Base-by-base conservation (phyloP, 2,797 vertebrate species). In the Cirrhinus molitorella region DNA sequence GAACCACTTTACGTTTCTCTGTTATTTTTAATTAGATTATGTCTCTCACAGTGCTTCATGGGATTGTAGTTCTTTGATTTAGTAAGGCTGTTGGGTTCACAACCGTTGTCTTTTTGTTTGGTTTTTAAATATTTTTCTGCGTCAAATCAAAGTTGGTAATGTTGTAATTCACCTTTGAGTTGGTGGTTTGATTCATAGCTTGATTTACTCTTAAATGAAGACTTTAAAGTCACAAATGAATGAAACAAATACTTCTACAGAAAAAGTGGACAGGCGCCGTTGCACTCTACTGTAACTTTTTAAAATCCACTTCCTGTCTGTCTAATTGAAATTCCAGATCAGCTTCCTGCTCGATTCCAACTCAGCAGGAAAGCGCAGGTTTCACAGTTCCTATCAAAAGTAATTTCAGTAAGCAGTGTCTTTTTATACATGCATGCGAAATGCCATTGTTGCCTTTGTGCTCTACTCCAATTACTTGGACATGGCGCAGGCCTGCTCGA, bases 401-500 rank as follows among this genome's bases (percentile, higher is more conserved):
- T 45, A 45, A 68, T 68, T 68, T 68, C 5, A n/a, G n/a, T 40
- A n/a, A 45, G 10, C 66, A 45, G 66, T 2, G 2, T 43, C 37
- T 77, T 77, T 25, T 59, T 43, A 45, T 55, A 77, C 40, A 21
- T 8, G 55, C 53, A 43, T 21, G 28, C 45, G 5, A 43, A 51
- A 49, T 51, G 61, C 59, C 43, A 31, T 12, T 65, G 76, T 79
- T 79, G 61, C 76, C 37, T 85, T 45, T 68, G 34, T 40, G 4
- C 21, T 28, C 67, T 57, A 19, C 40, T 45, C 83, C 51, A 83
- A 88, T 78, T 87, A 43, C 43, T 66, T 51, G 25, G 87, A 89
- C 88, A 85, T 82, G 81, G 76, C 84, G 19, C 83, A 78, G 87
- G 85, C 88, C 90, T 92, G 91, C 88, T 90, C 90, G 81, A 1